phyloP scores from a whole-genome alignment of 2,113 vertebrate genomes.

The Dermatemys mawii region DNA sequence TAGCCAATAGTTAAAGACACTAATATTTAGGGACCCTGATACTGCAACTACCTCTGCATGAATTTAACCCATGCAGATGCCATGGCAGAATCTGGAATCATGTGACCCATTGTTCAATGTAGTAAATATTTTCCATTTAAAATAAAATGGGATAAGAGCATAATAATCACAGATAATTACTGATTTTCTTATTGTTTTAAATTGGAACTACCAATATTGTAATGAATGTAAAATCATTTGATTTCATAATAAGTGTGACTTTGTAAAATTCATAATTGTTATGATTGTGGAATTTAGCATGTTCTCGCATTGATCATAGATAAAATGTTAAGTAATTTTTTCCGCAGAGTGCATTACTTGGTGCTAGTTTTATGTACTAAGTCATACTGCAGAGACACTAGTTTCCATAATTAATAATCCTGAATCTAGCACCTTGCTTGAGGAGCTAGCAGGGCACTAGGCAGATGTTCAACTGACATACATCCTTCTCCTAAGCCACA shows the following conservation, averaged over 20 bases:
- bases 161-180: not conserved
- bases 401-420: not conserved
- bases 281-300: not conserved
- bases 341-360: not conserved
- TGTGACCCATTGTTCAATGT: not conserved
- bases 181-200: not conserved
- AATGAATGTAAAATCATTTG: not conserved
- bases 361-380: not conserved
- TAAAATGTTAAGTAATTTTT: not conserved
- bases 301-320: not conserved
- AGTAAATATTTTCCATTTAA: not conserved
- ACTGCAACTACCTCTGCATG: not conserved
- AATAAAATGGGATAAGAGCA: not conserved
- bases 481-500: fast-evolving
- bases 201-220: not conserved
- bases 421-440: not conserved
- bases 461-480: not conserved
- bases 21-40: not conserved
- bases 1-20: constrained; percentile 7
- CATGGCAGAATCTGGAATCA: not conserved
- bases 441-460: not conserved
- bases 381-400: not conserved
- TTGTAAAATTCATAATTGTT: not conserved
- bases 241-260: not conserved
- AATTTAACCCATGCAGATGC: not conserved